A percentile compares a stretch with the other conserved stretches of the same genome.
Conservation (phyloP, 2,113 vertebrate species). For the Eulemur macaco region DNA sequence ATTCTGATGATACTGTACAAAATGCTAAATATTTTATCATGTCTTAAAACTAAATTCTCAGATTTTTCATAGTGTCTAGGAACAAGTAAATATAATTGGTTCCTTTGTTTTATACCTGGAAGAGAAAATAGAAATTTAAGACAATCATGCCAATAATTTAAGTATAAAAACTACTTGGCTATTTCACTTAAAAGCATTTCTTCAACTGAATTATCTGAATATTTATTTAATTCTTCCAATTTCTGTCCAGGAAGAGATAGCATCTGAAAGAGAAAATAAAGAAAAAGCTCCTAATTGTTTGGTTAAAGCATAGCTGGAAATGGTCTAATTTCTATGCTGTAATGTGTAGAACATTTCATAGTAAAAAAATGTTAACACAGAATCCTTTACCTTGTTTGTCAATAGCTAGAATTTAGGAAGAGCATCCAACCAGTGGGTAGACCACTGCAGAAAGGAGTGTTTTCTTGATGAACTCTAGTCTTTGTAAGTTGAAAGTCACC, state of each 20-base stretch:
- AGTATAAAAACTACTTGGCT: background rate
- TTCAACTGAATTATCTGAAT: background rate
- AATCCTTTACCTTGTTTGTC: background rate
- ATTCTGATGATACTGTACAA: background rate
- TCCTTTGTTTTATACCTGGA: background rate
- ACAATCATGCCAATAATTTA: background rate
- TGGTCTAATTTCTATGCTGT: background rate
- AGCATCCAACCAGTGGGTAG: background rate
- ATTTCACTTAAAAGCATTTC: conserved; percentile 4
- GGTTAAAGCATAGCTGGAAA: background rate
- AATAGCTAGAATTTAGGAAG: background rate
- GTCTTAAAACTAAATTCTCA: background rate
- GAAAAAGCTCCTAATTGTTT: background rate
- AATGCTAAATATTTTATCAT: background rate
- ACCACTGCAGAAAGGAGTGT: conserved; percentile 63
- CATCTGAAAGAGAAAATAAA: background rate
- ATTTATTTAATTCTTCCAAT: background rate
- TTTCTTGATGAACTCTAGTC: conserved; percentile 74
- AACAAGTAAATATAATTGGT: background rate
- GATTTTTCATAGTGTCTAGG: background rate
- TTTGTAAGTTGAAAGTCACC: conserved; percentile 76
- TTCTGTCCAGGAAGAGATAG: background rate
- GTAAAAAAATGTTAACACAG: background rate
- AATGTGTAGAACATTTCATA: background rate
- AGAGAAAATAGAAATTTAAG: background rate